Conservation (phyloP, 1,140 invertebrate species). For the Drosophila kurseongensis region DNA sequence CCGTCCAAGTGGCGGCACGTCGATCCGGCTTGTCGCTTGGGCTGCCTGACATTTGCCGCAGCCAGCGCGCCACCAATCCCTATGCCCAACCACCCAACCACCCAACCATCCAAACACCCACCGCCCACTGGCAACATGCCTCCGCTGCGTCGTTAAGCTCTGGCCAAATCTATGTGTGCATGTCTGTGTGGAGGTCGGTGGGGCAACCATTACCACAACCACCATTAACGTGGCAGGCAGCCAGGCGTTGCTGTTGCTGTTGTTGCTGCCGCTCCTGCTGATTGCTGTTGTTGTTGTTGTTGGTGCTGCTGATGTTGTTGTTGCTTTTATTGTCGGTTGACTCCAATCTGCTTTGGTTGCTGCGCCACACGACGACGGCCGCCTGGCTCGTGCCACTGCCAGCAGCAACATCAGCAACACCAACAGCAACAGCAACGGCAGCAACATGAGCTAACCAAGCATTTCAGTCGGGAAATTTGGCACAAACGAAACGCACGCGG, state of each 20-base stretch:
- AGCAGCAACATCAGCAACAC: conserved; percentile 33
- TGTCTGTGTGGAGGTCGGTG: conserved; percentile 54
- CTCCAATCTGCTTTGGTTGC: conserved; percentile 83
- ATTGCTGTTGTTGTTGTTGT: conserved; percentile 35
- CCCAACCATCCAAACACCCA: conserved; percentile 60
- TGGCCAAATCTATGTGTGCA: conserved; percentile 28
- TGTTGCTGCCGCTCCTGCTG: conserved; percentile 44
- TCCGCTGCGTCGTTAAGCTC: conserved; percentile 47
- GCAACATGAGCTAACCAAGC: conserved; percentile 51
- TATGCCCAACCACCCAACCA: conserved; percentile 9
- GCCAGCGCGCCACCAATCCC: conserved; percentile 73
- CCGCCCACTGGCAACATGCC: conserved; percentile 50
- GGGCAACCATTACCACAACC: conserved; percentile 81
- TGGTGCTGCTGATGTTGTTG: conserved; percentile 58
- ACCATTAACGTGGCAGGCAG: conserved; percentile 81
- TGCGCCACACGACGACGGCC: conserved; percentile 71
- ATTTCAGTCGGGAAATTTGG: conserved; percentile 79
- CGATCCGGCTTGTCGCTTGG: conserved; percentile 61
- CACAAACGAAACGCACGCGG: conserved; percentile 61
- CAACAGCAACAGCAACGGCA: conserved; percentile 24
- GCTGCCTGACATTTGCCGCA: conserved; percentile 81
- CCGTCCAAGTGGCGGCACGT: conserved; percentile 72
- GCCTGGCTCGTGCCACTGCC: conserved; percentile 58
- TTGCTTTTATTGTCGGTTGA: conserved; percentile 83
- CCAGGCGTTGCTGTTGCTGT: conserved; percentile 63